These are phyloP conservation scores for Melanchra persicariae DNA, from an alignment of 2,888 invertebrate genomes.

Conservation along the genomic window DNA sequence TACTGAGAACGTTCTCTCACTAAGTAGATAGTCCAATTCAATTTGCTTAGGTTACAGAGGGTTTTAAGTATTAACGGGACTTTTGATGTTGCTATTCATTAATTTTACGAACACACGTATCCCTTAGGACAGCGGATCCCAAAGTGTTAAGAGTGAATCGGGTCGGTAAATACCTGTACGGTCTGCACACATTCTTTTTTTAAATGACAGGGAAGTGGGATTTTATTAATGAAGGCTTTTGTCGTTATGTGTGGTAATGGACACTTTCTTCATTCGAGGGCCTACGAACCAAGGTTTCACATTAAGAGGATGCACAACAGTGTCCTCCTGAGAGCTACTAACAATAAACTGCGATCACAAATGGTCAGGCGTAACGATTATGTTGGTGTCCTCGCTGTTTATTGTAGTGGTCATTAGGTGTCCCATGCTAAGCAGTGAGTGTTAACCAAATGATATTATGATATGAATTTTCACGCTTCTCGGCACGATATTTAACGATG, in stretches of 20 bases:
- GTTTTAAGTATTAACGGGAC: conserved; percentile 66
- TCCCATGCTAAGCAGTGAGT: not conserved
- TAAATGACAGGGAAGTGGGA: not conserved
- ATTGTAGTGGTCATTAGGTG: not conserved
- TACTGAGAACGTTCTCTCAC: conserved; percentile 30
- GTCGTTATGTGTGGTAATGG: not conserved
- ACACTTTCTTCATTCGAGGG: not conserved
- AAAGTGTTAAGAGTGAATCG: conserved; percentile 30
- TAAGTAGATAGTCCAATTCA: conserved; percentile 68
- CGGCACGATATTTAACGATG: not conserved
- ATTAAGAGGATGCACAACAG: not conserved
- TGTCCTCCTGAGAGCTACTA: not conserved
- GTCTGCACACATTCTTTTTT: not conserved
- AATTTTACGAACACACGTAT: conserved; percentile 65
- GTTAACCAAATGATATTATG: conserved; percentile 3
- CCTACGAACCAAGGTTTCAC: not conserved
- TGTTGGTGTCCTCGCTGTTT: conserved; percentile 2
- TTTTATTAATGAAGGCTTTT: conserved; percentile 2
- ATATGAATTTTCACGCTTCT: not conserved
- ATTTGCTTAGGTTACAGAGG: conserved; percentile 70
- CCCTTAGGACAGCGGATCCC: conserved; percentile 41
- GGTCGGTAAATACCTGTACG: conserved; percentile 7
- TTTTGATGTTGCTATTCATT: conserved; percentile 70
- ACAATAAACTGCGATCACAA: not conserved
- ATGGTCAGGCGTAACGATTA: conserved; percentile 12